phyloP scores from a whole-genome alignment of 2,113 vertebrate species.

The Peucedramus taeniatus region DNA sequence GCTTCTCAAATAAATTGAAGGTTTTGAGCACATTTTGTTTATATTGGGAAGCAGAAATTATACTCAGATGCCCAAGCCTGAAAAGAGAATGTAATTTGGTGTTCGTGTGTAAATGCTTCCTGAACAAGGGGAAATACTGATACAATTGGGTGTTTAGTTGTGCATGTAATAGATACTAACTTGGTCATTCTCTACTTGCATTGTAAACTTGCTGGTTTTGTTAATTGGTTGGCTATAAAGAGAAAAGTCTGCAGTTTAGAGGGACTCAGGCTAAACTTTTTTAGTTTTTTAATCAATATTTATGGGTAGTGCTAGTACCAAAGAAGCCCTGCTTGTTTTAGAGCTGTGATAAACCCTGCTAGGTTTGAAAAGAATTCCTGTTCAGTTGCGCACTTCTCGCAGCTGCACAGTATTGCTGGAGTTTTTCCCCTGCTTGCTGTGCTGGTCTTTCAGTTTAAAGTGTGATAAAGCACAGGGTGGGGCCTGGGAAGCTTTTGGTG shows the following conservation, averaged over 20 bases:
- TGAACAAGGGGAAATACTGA: not conserved
- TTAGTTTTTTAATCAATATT: not conserved
- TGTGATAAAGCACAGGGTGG: not conserved
- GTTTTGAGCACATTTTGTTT: constrained; percentile 2
- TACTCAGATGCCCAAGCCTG: not conserved
- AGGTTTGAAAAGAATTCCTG: not conserved
- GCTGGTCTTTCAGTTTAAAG: not conserved
- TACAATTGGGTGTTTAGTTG: not conserved
- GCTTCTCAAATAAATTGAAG: not conserved
- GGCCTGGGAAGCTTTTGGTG: not conserved
- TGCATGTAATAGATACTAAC: not conserved
- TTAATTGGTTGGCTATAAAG: not conserved
- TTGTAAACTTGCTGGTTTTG: not conserved
- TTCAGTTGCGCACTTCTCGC: accelerated
- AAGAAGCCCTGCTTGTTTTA: not conserved
- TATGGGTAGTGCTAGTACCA: not conserved
- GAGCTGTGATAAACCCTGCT: not conserved
- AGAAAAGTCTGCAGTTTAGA: not conserved
- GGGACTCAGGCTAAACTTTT: not conserved
- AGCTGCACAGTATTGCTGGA: not conserved
- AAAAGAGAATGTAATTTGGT: not conserved
- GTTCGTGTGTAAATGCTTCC: not conserved
- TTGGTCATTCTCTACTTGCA: not conserved
- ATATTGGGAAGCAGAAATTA: not conserved
- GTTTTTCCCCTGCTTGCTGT: not conserved